Conservation (phyloP, 2,888 invertebrate genomes). For the Graphium colonna region DNA sequence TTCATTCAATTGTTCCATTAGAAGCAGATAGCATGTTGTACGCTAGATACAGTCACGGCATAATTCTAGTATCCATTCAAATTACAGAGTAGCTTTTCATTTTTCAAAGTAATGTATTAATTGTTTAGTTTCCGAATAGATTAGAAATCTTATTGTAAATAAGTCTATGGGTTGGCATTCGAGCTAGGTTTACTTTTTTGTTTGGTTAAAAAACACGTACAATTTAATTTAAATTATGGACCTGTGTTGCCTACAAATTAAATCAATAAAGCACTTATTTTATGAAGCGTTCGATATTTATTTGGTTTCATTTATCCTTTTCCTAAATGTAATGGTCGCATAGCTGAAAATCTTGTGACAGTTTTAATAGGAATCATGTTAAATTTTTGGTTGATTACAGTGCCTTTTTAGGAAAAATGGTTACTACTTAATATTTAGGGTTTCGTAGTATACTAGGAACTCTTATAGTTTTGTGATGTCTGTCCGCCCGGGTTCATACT, state of each 20-base stretch:
- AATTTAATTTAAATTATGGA: conserved; percentile 58
- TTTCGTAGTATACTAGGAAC: no score
- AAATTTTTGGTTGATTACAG: no score
- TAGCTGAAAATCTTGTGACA: background rate
- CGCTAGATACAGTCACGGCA: background rate
- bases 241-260: conserved; percentile 61
- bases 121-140: conserved; percentile 35
- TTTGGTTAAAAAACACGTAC: conserved; percentile 55
- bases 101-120: background rate
- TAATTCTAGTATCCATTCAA: conserved; percentile 2
- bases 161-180: conserved; percentile 38
- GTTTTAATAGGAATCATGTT: no score
- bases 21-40: background rate
- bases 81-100: conserved; percentile 12
- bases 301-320: conserved; percentile 43
- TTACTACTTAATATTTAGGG: no score
- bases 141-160: conserved; percentile 50
- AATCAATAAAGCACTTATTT: conserved; percentile 79
- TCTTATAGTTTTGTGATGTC: no score
- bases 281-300: conserved; percentile 62
- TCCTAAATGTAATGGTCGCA: background rate
- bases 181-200: conserved; percentile 37
- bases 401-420: no score
- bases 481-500: no score
- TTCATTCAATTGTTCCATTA: background rate